phyloP scores from a whole-genome alignment of 2,113 vertebrate genomes.

The Gadus macrocephalus region DNA sequence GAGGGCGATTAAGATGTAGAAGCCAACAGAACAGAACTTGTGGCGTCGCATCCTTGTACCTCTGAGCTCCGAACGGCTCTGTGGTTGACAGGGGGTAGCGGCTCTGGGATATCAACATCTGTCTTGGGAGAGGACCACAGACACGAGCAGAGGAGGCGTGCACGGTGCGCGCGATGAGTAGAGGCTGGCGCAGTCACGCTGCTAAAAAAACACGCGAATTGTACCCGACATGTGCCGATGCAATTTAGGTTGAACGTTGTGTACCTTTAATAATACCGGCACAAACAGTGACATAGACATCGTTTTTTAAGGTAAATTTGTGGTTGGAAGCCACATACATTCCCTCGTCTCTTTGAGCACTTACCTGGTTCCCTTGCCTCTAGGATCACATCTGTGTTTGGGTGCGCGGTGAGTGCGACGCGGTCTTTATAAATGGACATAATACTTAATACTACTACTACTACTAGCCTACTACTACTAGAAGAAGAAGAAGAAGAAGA shows the following conservation, averaged over 20 bases:
- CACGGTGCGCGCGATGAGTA: constrained; percentile 25
- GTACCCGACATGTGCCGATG: neutral
- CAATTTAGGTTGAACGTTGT: neutral
- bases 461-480: no score
- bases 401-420: no score
- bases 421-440: no score
- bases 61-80: constrained; percentile 34
- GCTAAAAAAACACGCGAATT: constrained; percentile 14
- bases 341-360: no score
- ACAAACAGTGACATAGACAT: neutral
- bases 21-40: constrained; percentile 63
- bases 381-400: neutral
- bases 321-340: neutral
- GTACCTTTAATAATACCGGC: neutral
- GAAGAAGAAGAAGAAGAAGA: no score
- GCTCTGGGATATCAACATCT: constrained; percentile 27
- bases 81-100: constrained; percentile 25
- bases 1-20: constrained; percentile 60
- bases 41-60: constrained; percentile 58
- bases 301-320: neutral
- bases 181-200: constrained; percentile 40
- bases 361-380: no score
- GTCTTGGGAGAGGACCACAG: constrained; percentile 27
- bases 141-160: constrained; percentile 9
- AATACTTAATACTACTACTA: no score